Conservation (phyloP, 2,113 vertebrate genomes). For the Turdus rufiventris region DNA sequence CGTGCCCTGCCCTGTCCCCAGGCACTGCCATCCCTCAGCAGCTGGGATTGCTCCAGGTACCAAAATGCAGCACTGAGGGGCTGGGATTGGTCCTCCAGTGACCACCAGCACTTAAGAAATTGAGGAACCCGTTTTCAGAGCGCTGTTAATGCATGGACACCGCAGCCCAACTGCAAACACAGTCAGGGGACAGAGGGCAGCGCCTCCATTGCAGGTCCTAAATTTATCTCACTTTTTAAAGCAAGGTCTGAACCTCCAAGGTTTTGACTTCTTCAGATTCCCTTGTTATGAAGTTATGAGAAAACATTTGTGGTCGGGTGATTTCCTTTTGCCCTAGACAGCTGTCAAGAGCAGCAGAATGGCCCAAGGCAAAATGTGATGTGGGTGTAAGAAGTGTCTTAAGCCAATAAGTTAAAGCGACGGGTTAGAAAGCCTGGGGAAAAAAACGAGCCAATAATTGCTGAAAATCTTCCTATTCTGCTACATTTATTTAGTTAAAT, state of each 20-base stretch:
- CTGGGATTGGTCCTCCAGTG: not conserved
- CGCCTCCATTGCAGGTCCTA: not conserved
- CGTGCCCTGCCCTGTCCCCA: not conserved
- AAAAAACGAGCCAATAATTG: slow-evolving; percentile 32
- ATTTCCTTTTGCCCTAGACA: slow-evolving; percentile 60
- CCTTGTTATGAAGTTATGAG: slow-evolving; percentile 21
- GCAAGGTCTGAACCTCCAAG: not conserved
- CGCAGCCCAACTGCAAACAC: not conserved
- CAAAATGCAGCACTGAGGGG: not conserved
- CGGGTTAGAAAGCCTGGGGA: not conserved
- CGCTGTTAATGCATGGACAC: not conserved
- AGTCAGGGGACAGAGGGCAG: not conserved
- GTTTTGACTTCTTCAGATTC: slow-evolving; percentile 37
- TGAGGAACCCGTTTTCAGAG: not conserved
- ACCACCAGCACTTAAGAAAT: not conserved
- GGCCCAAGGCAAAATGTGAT: slow-evolving; percentile 35
- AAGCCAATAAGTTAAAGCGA: not conserved
- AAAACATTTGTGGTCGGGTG: slow-evolving; percentile 3
- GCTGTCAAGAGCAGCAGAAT: slow-evolving; percentile 46
- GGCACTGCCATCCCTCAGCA: not conserved
- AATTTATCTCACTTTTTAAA: not conserved
- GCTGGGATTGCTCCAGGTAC: not conserved
- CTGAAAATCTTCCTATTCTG: slow-evolving; percentile 29
- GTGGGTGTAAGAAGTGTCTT: slow-evolving; percentile 29
- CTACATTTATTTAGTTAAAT: slow-evolving; percentile 10